A percentile compares a stretch with the other conserved stretches of the same genome.
Conservation (phyloP, 2,113 vertebrate species). For the Physeter macrocephalus region DNA sequence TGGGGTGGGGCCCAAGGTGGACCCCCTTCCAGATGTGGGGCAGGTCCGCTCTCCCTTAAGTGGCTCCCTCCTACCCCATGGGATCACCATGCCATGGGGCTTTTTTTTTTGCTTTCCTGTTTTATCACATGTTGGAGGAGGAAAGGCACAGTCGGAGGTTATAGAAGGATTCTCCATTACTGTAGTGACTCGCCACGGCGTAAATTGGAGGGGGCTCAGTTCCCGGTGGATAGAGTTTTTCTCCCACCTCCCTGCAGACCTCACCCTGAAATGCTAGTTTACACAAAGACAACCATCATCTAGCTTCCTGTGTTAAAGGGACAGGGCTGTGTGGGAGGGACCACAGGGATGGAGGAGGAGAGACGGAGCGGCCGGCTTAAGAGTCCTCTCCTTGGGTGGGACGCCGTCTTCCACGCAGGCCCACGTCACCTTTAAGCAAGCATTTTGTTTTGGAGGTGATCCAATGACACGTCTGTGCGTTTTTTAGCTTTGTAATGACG, state of each 20-base stretch:
- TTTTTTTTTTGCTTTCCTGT: not conserved
- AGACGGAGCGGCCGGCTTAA: not conserved
- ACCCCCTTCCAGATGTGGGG: not conserved
- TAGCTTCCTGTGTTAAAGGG: not conserved
- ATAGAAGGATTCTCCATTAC: not conserved
- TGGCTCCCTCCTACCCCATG: not conserved
- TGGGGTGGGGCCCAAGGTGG: not conserved
- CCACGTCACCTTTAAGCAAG: not conserved
- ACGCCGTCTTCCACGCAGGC: accelerated
- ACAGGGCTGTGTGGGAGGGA: not conserved
- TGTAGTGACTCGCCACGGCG: accelerated
- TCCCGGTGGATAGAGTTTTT: not conserved
- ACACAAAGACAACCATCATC: not conserved
- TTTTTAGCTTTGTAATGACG: not conserved
- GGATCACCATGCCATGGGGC: accelerated
- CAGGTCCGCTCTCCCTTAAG: no score
- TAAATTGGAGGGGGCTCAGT: not conserved
- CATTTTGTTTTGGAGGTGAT: not conserved
- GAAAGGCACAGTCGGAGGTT: not conserved
- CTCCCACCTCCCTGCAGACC: not conserved
- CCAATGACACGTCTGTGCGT: accelerated
- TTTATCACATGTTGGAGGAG: not conserved
- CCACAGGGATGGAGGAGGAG: not conserved
- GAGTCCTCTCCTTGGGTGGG: not conserved
- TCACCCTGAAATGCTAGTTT: not conserved